phyloP scores from a whole-genome alignment of 2,888 invertebrate genomes.

The Linnaemya vulpina region DNA sequence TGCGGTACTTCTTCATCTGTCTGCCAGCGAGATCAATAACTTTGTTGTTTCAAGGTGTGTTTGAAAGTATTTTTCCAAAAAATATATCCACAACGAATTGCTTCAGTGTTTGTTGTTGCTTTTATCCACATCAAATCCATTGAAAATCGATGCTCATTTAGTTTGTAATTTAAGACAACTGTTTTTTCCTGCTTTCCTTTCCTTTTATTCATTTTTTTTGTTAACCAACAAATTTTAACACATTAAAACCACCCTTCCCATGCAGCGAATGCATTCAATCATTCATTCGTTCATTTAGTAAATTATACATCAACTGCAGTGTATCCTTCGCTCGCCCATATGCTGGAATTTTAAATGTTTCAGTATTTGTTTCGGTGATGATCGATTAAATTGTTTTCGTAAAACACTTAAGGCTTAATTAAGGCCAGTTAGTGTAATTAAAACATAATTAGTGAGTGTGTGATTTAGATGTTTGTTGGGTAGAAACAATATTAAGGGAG shows the following conservation, averaged over 20 bases:
- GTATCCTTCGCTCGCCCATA: conserved; percentile 43
- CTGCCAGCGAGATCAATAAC: conserved; percentile 55
- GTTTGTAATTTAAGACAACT: conserved; percentile 75
- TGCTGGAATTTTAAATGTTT: conserved; percentile 59
- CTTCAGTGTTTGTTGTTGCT: conserved; percentile 6
- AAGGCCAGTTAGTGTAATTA: conserved; percentile 66
- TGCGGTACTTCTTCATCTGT: conserved; percentile 35
- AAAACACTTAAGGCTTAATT: conserved; percentile 45
- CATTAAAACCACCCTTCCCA: conserved; percentile 50
- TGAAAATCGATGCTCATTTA: conserved; percentile 74
- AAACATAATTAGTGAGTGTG: conserved; percentile 62
- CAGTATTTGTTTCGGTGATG: conserved; percentile 58
- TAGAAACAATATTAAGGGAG: background rate
- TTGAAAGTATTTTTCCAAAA: conserved; percentile 31
- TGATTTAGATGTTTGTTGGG: conserved; percentile 38
- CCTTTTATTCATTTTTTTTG: too few species aligned
- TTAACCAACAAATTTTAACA: conserved; percentile 62
- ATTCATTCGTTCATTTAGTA: conserved; percentile 4
- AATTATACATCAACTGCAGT: conserved; percentile 25
- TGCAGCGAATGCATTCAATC: conserved; percentile 4
- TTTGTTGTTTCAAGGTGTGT: conserved; percentile 69
- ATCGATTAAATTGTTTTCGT: conserved; percentile 69
- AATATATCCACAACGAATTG: conserved; percentile 57
- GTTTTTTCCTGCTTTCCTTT: conserved; percentile 34
- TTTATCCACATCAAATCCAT: conserved; percentile 66